Conservation (phyloP, 2,888 invertebrate species). For the Ptycholaimellus sp. region DNA sequence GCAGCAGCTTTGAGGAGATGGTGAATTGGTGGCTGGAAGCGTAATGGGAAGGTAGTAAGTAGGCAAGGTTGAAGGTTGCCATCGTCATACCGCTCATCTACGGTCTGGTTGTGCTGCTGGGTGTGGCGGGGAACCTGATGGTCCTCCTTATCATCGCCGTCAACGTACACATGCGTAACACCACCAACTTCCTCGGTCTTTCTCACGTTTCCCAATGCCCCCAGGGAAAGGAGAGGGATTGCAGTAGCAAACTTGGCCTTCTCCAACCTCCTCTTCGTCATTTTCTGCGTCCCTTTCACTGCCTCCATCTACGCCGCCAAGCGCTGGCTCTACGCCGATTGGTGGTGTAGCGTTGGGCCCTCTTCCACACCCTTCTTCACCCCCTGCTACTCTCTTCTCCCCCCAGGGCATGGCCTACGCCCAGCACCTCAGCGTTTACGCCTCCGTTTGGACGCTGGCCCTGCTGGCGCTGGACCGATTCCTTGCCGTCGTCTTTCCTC, state of each 20-base stretch:
- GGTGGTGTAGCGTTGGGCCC: slow-evolving; percentile 52
- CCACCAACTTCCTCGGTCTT: slow-evolving; percentile 66
- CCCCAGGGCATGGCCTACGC: no score
- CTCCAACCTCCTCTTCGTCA: slow-evolving; percentile 57
- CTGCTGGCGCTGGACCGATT: slow-evolving; percentile 67
- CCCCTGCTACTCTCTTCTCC: no score
- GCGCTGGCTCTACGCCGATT: slow-evolving; percentile 62
- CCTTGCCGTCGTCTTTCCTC: slow-evolving; percentile 69
- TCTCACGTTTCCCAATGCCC: no score
- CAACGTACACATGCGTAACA: slow-evolving; percentile 66
- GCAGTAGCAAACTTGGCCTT: slow-evolving; percentile 4
- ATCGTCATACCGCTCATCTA: slow-evolving; percentile 33
- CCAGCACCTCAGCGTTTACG: slow-evolving; percentile 56
- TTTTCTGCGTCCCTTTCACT: slow-evolving; percentile 74
- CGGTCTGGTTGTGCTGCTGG: slow-evolving; percentile 55
- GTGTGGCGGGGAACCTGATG: slow-evolving; percentile 56
- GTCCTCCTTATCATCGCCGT: slow-evolving; percentile 62
- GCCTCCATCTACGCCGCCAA: slow-evolving; percentile 63
- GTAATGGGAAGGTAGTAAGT: no score
- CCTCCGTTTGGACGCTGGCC: slow-evolving; percentile 66
- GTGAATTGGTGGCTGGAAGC: no score
- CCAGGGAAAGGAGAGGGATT: no score
- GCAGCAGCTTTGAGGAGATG: no score
- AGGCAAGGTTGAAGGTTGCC: no score
- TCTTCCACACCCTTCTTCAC: no score